Evolutionary conservation across 2,797 vertebrate genomes (phyloP), one percentile per base, ranked within the genome.

Genomic region (Hippocampus kuda): DNA sequence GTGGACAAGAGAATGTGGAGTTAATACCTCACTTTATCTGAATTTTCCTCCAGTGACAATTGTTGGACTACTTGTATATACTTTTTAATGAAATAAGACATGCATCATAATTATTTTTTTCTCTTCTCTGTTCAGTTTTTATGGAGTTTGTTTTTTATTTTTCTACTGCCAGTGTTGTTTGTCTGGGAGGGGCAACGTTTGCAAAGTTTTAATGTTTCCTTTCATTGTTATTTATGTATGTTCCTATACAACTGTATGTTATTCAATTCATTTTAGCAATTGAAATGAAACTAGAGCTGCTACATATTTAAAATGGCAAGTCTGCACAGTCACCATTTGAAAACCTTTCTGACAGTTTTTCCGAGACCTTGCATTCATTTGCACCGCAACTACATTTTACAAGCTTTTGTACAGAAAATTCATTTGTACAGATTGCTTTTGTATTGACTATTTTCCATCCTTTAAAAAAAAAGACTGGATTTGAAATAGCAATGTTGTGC

Each of bases 1-100:
- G 22, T 65, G 73, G 73, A 77, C 11, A 44, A 72, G 70, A 76
- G 72, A 89, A 90, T 81, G 91, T 86, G 88, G 88, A 88, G 90
- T 85, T 88, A 91, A 95, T 98, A 98, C 96, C 95, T 98, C 94
- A 94, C 92, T 91, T 88, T 87, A 89, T 83, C 86, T 82, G 88
- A 91, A 84, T 85, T 84, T 90, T 88, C 85, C 90, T 90, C 88
- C 90, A 85, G 86, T 90, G 86, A 87, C 89, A 87, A 75, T 90
- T 86, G 81, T 89, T 88, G 86, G 88, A 84, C 87, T 92, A 90
- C 90, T 67, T 74, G 67, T 69, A 71, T 83, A 92, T 92, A 91
- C 84, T 88, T 93, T 91, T 91, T 86, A 90, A 92, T 90, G 85
- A 90, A 89, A 88, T 90, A 89, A 88, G 30, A 34, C 59, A 89